These are phyloP conservation scores for Linepithema humile DNA, from an alignment of 1,140 invertebrate species.

Conservation along the genomic window DNA sequence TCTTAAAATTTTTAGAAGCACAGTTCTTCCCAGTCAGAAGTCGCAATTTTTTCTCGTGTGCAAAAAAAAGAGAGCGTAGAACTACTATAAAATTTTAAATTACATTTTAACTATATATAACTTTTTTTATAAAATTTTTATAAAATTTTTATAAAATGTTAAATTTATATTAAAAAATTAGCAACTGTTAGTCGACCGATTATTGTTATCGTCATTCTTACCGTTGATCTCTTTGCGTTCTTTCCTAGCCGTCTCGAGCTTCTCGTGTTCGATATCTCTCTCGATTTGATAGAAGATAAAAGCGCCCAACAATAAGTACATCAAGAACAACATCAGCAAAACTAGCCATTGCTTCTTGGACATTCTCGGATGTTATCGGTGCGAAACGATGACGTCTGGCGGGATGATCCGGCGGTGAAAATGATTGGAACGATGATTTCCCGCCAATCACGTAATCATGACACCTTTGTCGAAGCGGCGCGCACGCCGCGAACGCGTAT, in stretches of 20 bases:
- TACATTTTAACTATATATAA: no score
- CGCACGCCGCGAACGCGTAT: not conserved
- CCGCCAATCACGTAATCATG: not conserved
- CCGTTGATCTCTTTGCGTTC: slow-evolving; percentile 89
- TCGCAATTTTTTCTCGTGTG: no score
- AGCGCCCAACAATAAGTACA: slow-evolving; percentile 90
- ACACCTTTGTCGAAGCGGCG: not conserved
- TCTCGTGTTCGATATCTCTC: slow-evolving; percentile 87
- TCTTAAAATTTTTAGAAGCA: no score
- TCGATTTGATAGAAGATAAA: slow-evolving; percentile 92
- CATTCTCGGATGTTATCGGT: slow-evolving; percentile 84
- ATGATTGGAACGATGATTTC: not conserved
- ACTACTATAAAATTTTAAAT: no score
- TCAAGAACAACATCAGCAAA: slow-evolving; percentile 90
- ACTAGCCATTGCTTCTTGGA: slow-evolving; percentile 92
- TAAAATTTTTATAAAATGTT: no score
- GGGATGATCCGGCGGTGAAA: not conserved
- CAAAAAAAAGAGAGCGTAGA: no score
- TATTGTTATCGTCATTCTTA: slow-evolving; percentile 81
- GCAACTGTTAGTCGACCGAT: no score
- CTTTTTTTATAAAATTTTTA: no score
- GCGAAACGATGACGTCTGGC: not conserved
- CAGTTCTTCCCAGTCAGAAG: no score
- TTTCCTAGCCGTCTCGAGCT: slow-evolving; percentile 84
- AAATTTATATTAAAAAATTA: no score